Evolutionary conservation across 2,113 vertebrate species (phyloP).

Genomic region (Callipepla squamata): DNA sequence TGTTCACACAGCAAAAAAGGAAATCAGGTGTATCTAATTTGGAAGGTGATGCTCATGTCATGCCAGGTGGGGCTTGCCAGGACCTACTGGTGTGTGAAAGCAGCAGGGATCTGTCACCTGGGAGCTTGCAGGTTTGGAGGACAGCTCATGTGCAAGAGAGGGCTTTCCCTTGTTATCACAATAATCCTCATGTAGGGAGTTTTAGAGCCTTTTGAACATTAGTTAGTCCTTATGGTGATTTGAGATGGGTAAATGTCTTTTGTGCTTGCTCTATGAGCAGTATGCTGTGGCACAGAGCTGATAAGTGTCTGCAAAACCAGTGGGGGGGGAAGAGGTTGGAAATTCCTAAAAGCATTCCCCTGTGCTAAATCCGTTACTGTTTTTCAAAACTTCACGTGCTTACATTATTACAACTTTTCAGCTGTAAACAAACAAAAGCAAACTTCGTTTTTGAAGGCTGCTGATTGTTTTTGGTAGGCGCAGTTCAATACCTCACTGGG

Average conservation of each 20-base stretch:
- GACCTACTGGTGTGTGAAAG: conserved; percentile 13
- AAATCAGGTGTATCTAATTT: background rate
- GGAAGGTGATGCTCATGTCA: background rate
- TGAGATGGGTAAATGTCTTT: background rate
- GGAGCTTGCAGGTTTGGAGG: background rate
- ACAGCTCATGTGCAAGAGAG: background rate
- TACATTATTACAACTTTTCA: background rate
- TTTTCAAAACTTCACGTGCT: background rate
- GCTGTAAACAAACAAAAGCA: background rate
- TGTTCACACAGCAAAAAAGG: background rate
- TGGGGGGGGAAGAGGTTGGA: background rate
- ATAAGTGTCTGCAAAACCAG: background rate
- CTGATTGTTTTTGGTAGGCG: conserved; percentile 1
- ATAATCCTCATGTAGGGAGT: background rate
- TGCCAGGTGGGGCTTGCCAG: background rate
- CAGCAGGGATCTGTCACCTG: background rate
- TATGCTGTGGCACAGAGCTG: background rate
- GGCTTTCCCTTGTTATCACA: background rate
- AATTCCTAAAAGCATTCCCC: background rate
- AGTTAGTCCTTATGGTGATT: background rate
- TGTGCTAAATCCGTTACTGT: background rate
- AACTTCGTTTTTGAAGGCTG: conserved; percentile 1
- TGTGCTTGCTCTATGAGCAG: background rate
- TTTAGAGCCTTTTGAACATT: background rate
- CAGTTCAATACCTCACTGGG: background rate